Conservation (phyloP, 1,140 invertebrate species). For the Orius insidiosus region DNA sequence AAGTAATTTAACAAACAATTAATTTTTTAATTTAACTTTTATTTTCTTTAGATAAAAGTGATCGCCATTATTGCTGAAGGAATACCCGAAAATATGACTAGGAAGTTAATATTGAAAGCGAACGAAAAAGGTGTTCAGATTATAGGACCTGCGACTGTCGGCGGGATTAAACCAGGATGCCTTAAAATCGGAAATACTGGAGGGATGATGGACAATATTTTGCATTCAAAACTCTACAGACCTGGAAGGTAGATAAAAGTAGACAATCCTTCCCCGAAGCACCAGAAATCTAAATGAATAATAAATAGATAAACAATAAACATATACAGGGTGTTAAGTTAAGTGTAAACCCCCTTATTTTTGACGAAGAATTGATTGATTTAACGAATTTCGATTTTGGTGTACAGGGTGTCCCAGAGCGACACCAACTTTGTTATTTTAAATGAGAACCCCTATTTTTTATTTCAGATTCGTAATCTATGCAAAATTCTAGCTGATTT, state of each 20-base stretch:
- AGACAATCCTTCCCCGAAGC: too few species aligned
- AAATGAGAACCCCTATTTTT: too few species aligned
- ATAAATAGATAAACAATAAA: too few species aligned
- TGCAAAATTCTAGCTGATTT: too few species aligned
- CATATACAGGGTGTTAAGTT: too few species aligned
- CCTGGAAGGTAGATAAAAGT: constrained; percentile 47
- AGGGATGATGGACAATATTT: constrained; percentile 98
- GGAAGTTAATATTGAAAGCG: constrained; percentile 81
- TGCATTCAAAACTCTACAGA: constrained; percentile 91
- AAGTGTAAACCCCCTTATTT: too few species aligned
- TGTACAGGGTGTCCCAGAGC: too few species aligned
- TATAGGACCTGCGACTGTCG: constrained; percentile 94
- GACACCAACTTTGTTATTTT: too few species aligned
- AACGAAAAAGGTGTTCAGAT: constrained; percentile 66
- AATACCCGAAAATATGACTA: constrained; percentile 94
- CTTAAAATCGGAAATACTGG: constrained; percentile 99
- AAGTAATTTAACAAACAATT: constrained; percentile 33
- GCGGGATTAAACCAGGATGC: constrained; percentile 95
- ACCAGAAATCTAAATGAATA: too few species aligned
- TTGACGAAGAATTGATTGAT: too few species aligned
- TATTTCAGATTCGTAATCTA: too few species aligned
- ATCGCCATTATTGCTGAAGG: constrained; percentile 99
- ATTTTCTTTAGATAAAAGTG: constrained; percentile 54
- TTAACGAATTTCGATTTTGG: too few species aligned
- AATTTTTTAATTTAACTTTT: constrained; percentile 7